Base-by-base conservation (phyloP, 2,113 vertebrate genomes). In the Orientallactaga bullata region DNA sequence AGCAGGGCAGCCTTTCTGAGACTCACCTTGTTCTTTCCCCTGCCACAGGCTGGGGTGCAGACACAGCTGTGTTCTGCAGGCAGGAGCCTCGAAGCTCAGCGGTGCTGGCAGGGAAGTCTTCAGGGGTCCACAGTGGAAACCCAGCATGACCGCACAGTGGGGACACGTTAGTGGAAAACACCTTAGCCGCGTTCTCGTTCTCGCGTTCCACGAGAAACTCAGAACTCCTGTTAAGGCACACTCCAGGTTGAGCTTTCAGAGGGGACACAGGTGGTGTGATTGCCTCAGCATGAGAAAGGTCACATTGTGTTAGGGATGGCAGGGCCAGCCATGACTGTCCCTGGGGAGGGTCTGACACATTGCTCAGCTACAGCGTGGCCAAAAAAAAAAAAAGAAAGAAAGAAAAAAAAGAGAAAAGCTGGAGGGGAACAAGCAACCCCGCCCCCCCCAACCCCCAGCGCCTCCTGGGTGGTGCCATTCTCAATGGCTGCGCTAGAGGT, bases 181-280 rank as follows among this genome's bases (percentile, higher is more conserved):
- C 69, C 81, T 93, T 37, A 79, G 80, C 69, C 91, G 58, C 83
- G 68, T 88, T 94, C 81, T 76, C 94, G 90, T 84, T 82, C 58
- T 94, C 81, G 72, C 94, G 90, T 84, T 82, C 58, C 30, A 21
- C 85, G 79, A 88, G 61, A 81, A 89, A 88, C 92, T 91, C 73
- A 35, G 73, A 32, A 23, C 84, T 77, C 17, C 21, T 0, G 88
- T 86, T 95, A 68, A 35, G n/a, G n/a, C n/a, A n/a, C n/a, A n/a
- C n/a, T 91, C 94, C 94, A 94, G 94, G 90, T 89, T 17, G 37
- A 68, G 85, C 69, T 47, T 85, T 7, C 51, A 82, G 87, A 24
- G 37, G 93, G 85, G 96, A 92, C 96, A 93, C 92, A 95, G 87
- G 81, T 95, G 95, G 77, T 55, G 15, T 13, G 55, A 12, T 55